phyloP scores from a whole-genome alignment of 2,888 invertebrate genomes.

The Agapostemon virescens region DNA sequence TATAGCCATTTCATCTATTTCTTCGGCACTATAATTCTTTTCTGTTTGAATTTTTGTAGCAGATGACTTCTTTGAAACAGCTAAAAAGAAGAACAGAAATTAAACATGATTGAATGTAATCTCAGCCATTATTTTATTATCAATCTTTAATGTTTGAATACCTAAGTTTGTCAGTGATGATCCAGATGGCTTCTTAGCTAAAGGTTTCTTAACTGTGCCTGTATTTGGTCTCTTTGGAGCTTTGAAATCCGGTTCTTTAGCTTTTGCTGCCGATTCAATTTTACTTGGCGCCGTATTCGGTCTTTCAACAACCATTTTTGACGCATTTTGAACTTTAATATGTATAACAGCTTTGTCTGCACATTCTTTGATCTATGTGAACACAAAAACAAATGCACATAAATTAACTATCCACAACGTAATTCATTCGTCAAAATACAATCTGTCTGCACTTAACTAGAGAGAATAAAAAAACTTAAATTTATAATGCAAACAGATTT shows the following conservation, averaged over 20 bases:
- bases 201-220: slow-evolving; percentile 74
- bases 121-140: neutral
- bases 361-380: slow-evolving; percentile 93
- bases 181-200: slow-evolving; percentile 74
- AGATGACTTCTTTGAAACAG: slow-evolving; percentile 75
- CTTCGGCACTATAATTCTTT: slow-evolving; percentile 88
- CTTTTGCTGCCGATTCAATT: slow-evolving; percentile 73
- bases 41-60: slow-evolving; percentile 80
- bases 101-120: neutral
- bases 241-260: slow-evolving; percentile 57
- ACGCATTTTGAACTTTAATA: slow-evolving; percentile 85
- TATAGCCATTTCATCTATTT: slow-evolving; percentile 88
- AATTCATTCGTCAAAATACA: neutral
- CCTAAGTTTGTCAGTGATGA: slow-evolving; percentile 69
- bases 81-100: slow-evolving; percentile 76
- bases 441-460: neutral
- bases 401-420: neutral
- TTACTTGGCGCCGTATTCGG: slow-evolving; percentile 82
- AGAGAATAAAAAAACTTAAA: neutral
- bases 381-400: slow-evolving; percentile 31
- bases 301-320: slow-evolving; percentile 83
- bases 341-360: slow-evolving; percentile 95
- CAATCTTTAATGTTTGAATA: slow-evolving; percentile 30
- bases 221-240: slow-evolving; percentile 72
- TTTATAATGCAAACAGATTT: neutral